Evolutionary conservation across 2,113 vertebrate species (phyloP).

Genomic region (Anser cygnoides): DNA sequence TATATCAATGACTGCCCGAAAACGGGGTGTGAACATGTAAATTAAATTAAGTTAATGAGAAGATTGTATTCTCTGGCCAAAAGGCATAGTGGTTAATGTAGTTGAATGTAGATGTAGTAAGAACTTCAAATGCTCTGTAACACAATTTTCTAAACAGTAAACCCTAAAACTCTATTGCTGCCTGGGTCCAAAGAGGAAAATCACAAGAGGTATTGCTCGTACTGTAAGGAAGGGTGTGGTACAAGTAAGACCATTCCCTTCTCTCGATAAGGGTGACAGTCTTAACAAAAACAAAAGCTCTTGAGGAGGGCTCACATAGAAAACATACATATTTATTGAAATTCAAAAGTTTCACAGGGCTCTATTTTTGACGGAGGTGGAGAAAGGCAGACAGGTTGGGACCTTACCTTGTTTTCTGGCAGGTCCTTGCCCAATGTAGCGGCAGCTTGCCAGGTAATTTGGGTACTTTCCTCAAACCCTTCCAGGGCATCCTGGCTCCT

Average conservation of each 20-base stretch:
- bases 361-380: neutral
- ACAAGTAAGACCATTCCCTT: neutral
- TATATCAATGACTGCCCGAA: neutral
- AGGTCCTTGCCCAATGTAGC: neutral
- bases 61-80: neutral
- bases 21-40: neutral
- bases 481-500: neutral
- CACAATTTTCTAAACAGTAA: neutral
- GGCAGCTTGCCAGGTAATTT: neutral
- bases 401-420: neutral
- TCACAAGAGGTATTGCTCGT: neutral
- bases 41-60: neutral
- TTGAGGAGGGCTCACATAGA: neutral
- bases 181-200: neutral
- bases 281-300: neutral
- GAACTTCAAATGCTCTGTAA: neutral
- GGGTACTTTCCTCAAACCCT: neutral
- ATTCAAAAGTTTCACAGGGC: neutral
- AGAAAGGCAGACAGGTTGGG: neutral
- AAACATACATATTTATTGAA: neutral
- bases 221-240: neutral
- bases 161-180: neutral
- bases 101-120: neutral
- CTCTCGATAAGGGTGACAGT: neutral
- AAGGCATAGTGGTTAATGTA: neutral